Percentiles rank a stretch among this genome's conserved stretches.
These are phyloP conservation scores for Hippotragus niger DNA, from an alignment of 2,113 vertebrate species.

Conservation along the genomic window DNA sequence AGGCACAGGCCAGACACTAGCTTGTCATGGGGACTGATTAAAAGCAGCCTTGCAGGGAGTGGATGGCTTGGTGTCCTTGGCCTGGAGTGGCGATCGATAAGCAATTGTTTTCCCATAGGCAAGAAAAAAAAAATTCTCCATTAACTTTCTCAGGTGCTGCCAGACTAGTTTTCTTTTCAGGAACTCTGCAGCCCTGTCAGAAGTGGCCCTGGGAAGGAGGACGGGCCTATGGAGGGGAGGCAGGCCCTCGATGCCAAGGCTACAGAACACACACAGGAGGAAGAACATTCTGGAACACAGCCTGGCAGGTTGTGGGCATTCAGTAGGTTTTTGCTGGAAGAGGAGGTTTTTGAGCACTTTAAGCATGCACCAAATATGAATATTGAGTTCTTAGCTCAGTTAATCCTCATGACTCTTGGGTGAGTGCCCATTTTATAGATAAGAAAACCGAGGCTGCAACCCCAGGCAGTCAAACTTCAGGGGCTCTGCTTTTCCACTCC, in stretches of 20 bases:
- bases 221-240: accelerated
- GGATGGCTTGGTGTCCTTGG: conserved; percentile 15
- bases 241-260: no score
- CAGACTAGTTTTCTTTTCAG: conserved; percentile 36
- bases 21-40: conserved; percentile 38
- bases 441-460: neutral
- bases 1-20: neutral
- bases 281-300: neutral
- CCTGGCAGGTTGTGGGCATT: neutral
- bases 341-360: neutral
- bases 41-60: neutral
- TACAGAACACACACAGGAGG: neutral
- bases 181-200: neutral
- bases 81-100: conserved; percentile 36
- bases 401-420: neutral
- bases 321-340: neutral
- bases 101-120: conserved; percentile 46
- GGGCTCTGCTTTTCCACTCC: neutral
- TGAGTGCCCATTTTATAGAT: neutral
- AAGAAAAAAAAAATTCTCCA: neutral
- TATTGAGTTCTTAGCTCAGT: neutral
- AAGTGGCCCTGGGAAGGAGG: neutral
- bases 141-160: neutral
- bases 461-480: neutral
- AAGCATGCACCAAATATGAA: no score